Base-by-base conservation (phyloP, 2,797 vertebrate species). In the Eulemur coronatus region DNA sequence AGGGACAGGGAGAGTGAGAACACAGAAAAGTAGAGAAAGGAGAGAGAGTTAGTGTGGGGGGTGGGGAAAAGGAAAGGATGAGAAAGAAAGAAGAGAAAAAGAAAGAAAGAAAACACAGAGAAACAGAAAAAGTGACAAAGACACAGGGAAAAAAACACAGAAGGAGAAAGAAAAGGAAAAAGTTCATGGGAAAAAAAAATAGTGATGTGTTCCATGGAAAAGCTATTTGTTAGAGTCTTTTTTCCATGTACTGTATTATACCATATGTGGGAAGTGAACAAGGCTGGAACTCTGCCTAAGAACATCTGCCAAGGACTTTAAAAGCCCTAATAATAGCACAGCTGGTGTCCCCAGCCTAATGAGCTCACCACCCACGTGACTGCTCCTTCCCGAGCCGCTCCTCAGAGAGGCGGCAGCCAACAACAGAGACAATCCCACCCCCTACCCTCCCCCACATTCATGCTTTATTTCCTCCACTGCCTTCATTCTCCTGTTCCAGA, bases 251-350 rank as follows among this genome's bases (percentile, higher is more conserved):
- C 96, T 97, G 93, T 80, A 92, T 92, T 78, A 93, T 81, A 97
- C 98, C 98, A 94, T 97, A 97, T 98, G 97, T 91, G 85, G 95
- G 97, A 96, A 90, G 91, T 52, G 96, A 95, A 76, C 80, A 26
- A 22, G 95, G 93, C 95, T 98, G 98, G 98, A 98, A 94, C 92
- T 85, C 52, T 13, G 98, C 98, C 98, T 57, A 65, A 75, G 92
- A 98, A 98, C 98, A 98, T 98, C 98, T 98, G 98, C 96, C 97
- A 48, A 4, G 46, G 97, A 94, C 97, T 94, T 97, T 93, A 97
- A 98, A 97, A 69, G 85, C 96, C 98, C 98, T 98, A 98, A 98
- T 98, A 98, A 99, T 97, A 98, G 98, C 97, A 96, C 98, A 99
- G 98, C 98, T 98, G 98, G 98, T 98, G 98, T 98, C 97, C 98